phyloP scores from a whole-genome alignment of 2,113 vertebrate genomes.

The Lucifuga dentata region DNA sequence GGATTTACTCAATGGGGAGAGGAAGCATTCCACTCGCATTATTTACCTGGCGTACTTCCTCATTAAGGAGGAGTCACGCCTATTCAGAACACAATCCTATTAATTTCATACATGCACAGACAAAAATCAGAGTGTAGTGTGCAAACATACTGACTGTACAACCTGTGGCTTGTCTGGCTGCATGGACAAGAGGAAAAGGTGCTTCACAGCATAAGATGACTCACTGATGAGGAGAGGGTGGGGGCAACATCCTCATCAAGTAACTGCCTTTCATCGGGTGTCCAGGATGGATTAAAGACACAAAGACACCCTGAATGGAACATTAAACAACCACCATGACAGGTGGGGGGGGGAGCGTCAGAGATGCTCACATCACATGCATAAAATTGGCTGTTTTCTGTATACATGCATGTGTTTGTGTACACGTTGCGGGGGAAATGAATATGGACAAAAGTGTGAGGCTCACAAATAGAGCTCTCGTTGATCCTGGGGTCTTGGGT shows the following conservation, averaged over 20 bases:
- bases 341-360: neutral
- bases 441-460: conserved; percentile 1
- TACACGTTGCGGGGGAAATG: neutral
- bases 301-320: conserved; percentile 59
- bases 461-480: neutral
- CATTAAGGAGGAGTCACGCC: too few relatives aligned
- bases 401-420: neutral
- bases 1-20: too few relatives aligned
- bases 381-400: conserved; percentile 11
- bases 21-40: too few relatives aligned
- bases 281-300: conserved; percentile 53
- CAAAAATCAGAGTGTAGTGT: too few relatives aligned
- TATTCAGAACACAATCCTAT: too few relatives aligned
- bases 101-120: too few relatives aligned
- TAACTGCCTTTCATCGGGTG: conserved; percentile 57
- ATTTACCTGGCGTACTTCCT: too few relatives aligned
- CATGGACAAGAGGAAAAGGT: too few relatives aligned
- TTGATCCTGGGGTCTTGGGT: conserved; percentile 1
- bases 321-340: conserved; percentile 59
- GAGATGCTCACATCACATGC: conserved; percentile 26
- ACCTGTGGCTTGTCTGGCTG: neutral
- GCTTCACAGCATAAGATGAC: conserved; percentile 7
- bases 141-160: neutral
- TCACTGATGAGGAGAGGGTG: neutral
- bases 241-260: conserved; percentile 20